phyloP scores from a whole-genome alignment of 2,113 vertebrate species.

The Callithrix jacchus region DNA sequence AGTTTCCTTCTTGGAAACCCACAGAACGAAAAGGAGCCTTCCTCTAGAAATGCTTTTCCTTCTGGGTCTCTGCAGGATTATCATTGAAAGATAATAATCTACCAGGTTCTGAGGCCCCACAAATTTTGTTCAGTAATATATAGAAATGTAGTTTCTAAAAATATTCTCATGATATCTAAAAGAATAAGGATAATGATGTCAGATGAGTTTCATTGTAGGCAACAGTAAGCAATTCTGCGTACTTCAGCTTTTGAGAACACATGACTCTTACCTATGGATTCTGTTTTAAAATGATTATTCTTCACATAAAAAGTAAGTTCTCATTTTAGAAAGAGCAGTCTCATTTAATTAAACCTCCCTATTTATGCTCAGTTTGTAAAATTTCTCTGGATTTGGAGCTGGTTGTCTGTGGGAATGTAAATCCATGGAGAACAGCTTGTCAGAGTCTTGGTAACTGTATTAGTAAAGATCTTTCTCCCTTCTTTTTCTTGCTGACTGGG shows the following conservation, averaged over 20 bases:
- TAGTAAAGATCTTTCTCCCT: neutral
- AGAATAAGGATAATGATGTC: neutral
- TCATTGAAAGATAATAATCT: neutral
- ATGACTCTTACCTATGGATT: neutral
- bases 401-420: neutral
- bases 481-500: neutral
- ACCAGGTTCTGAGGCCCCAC: neutral
- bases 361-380: neutral
- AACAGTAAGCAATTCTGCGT: neutral
- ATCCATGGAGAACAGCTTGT: neutral
- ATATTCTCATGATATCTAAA: neutral
- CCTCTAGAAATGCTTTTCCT: fast-evolving
- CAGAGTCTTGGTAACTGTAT: neutral
- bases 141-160: neutral
- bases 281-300: neutral
- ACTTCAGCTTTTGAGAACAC: neutral
- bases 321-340: neutral
- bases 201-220: neutral
- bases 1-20: neutral
- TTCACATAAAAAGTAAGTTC: neutral
- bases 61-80: neutral
- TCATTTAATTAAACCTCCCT: neutral
- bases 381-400: neutral
- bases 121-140: neutral
- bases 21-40: fast-evolving